Percentiles rank a stretch among this genome's conserved stretches.
phyloP scores from a whole-genome alignment of 2,888 invertebrate species.

The Ommatoiulus sabulosus region DNA sequence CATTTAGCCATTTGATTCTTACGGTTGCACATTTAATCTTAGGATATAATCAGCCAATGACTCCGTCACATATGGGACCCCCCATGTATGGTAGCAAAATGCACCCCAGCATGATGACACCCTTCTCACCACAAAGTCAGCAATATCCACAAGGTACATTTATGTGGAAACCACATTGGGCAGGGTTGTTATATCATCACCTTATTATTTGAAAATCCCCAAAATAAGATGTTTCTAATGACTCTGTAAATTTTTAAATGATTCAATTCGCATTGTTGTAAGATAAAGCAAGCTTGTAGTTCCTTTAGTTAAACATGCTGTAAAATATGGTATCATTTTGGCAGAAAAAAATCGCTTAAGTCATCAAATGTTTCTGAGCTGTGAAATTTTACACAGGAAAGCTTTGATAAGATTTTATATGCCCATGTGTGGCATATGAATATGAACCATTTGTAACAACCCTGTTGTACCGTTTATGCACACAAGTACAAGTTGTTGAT shows the following conservation, averaged over 20 bases:
- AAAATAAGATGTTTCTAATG: too few species aligned
- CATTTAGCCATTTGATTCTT: slow-evolving; percentile 21
- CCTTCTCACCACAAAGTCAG: slow-evolving; percentile 65
- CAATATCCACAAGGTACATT: slow-evolving; percentile 64
- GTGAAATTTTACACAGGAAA: background rate
- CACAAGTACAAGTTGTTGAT: background rate
- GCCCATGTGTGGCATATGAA: background rate
- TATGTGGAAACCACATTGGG: slow-evolving; percentile 19
- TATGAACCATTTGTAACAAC: background rate
- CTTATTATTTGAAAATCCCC: too few species aligned
- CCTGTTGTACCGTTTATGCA: slow-evolving; percentile 21
- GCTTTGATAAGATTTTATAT: background rate
- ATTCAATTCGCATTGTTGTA: too few species aligned
- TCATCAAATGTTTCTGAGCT: too few species aligned
- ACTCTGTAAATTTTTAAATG: too few species aligned
- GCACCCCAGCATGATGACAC: slow-evolving; percentile 63
- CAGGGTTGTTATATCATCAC: background rate
- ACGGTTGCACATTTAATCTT: slow-evolving; percentile 53
- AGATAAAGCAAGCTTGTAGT: background rate
- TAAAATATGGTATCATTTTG: too few species aligned
- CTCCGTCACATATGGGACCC: slow-evolving; percentile 71
- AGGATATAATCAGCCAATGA: slow-evolving; percentile 74
- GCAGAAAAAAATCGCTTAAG: too few species aligned
- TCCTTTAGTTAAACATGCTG: too few species aligned
- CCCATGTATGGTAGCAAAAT: slow-evolving; percentile 67